Conservation (phyloP, 2,797 vertebrate species). For the Spondyliosoma cantharus region DNA sequence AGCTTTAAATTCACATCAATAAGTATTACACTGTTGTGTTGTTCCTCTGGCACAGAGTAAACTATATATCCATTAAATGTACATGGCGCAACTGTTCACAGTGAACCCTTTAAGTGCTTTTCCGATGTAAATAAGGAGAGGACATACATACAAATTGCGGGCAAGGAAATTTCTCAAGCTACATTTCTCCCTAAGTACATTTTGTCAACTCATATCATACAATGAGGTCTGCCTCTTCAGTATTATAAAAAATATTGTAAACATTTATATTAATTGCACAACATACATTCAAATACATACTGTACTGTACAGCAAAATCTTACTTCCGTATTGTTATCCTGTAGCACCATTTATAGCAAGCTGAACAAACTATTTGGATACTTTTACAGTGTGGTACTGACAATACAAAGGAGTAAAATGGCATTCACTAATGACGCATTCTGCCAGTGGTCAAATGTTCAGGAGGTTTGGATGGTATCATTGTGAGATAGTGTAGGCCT, state of each 20-base stretch:
- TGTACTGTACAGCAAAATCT: conserved; percentile 83
- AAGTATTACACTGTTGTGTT: conserved; percentile 72
- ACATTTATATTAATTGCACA: conserved; percentile 88
- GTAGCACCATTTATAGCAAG: conserved; percentile 85
- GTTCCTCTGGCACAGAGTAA: conserved; percentile 68
- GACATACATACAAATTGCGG: conserved; percentile 65
- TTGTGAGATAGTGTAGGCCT: conserved; percentile 46
- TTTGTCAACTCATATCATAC: conserved; percentile 70
- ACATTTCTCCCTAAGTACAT: conserved; percentile 68
- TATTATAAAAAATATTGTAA: conserved; percentile 87
- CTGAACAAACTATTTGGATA: conserved; percentile 74
- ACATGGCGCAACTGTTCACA: conserved; percentile 74
- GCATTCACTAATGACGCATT: conserved; percentile 61
- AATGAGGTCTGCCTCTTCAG: conserved; percentile 77
- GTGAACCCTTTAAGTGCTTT: conserved; percentile 83
- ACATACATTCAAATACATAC: conserved; percentile 87
- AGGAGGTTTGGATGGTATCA: conserved; percentile 39
- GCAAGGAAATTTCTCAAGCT: conserved; percentile 67
- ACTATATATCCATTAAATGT: conserved; percentile 63
- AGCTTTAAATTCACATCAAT: conserved; percentile 76
- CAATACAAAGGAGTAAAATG: conserved; percentile 70
- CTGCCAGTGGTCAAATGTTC: conserved; percentile 52
- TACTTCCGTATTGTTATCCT: conserved; percentile 76
- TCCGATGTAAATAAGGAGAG: conserved; percentile 70
- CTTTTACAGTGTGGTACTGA: conserved; percentile 70